Evolutionary conservation across 2,113 vertebrate genomes (phyloP).

Genomic region (Paralichthys olivaceus): DNA sequence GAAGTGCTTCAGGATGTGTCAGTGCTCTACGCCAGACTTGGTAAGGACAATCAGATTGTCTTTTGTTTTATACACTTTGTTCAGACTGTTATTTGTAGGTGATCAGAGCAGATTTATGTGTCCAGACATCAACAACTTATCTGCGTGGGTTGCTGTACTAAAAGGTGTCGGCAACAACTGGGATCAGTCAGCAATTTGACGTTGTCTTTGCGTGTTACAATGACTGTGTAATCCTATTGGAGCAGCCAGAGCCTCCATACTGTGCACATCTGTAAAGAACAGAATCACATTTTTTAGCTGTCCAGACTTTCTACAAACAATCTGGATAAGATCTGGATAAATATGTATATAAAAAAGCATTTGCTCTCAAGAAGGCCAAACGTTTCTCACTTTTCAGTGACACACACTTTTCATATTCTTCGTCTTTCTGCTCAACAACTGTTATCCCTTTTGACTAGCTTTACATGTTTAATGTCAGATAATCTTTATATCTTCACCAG

Average conservation of each 20-base stretch:
- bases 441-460: not conserved
- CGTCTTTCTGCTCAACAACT: not conserved
- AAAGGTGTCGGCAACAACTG: no score
- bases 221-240: no score
- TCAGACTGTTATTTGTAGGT: not conserved
- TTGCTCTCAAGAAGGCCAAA: not conserved
- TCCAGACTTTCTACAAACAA: no score
- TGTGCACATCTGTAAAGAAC: no score
- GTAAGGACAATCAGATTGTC: slow-evolving; percentile 57
- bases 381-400: slow-evolving; percentile 1
- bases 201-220: no score
- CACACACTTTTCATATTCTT: not conserved
- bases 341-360: not conserved
- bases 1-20: slow-evolving; percentile 83
- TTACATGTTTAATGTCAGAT: not conserved
- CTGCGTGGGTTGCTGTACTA: no score
- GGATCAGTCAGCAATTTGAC: no score
- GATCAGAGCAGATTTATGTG: no score
- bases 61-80: slow-evolving; percentile 7
- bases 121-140: not conserved
- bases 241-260: no score
- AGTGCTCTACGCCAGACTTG: slow-evolving; percentile 80
- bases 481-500: slow-evolving; percentile 55
- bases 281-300: not conserved
- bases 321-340: not conserved